phyloP scores from a whole-genome alignment of 2,888 invertebrate genomes.

The Hydropsyche betteni region DNA sequence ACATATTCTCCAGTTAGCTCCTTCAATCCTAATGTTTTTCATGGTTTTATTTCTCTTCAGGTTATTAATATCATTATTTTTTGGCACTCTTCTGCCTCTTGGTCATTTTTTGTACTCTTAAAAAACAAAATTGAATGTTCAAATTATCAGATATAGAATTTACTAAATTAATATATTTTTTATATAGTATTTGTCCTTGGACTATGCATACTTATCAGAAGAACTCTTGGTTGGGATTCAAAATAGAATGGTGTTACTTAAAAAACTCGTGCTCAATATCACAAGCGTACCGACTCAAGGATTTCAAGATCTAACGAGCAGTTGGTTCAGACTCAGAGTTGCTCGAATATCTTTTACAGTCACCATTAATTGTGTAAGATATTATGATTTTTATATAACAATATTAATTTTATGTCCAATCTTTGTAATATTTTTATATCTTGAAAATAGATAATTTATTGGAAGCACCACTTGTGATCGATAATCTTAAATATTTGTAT shows the following conservation, averaged over 20 bases:
- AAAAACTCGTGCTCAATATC: conserved; percentile 45
- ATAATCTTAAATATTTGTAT: conserved; percentile 27
- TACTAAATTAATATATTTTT: neutral
- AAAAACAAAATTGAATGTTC: too few species aligned
- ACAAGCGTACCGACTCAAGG: conserved; percentile 37
- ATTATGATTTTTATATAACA: conserved; percentile 2
- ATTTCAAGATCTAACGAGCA: conserved; percentile 35
- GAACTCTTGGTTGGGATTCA: conserved; percentile 38
- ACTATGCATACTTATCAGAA: conserved; percentile 42
- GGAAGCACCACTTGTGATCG: conserved; percentile 9
- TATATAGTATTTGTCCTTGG: conserved; percentile 46
- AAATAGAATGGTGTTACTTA: conserved; percentile 43
- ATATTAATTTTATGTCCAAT: too few species aligned
- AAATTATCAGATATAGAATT: too few species aligned
- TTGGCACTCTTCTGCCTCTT: too few species aligned
- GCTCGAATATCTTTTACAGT: conserved; percentile 34
- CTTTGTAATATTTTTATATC: too few species aligned
- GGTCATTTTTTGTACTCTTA: too few species aligned
- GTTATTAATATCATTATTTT: conserved; percentile 30
- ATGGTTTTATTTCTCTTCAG: conserved; percentile 44
- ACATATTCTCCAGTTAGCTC: conserved; percentile 6
- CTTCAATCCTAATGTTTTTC: conserved; percentile 41
- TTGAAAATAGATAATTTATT: too few species aligned
- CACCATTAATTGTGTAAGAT: conserved; percentile 49
- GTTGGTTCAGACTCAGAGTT: conserved; percentile 36